phyloP scores from a whole-genome alignment of 2,113 vertebrate genomes.

The Pterocles orientalis region DNA sequence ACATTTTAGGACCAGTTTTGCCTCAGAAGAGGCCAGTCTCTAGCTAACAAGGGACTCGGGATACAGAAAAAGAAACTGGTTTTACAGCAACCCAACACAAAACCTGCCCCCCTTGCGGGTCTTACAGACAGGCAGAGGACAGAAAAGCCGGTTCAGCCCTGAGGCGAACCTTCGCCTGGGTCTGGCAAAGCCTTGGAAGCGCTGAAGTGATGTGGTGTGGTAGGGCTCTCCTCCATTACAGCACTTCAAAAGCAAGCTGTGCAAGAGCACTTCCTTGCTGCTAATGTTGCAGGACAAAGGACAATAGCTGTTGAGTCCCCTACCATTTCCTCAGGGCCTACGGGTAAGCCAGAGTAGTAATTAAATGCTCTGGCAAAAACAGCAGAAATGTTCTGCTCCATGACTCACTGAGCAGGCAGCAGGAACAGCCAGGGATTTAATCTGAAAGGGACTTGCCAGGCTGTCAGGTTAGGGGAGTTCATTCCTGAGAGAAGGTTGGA shows the following conservation, averaged over 20 bases:
- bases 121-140: background rate
- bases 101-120: background rate
- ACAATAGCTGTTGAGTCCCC: background rate
- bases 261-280: background rate
- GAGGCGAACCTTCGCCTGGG: background rate
- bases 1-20: background rate
- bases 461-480: background rate
- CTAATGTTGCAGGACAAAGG: background rate
- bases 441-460: background rate
- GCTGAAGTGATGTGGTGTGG: background rate
- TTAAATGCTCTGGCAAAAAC: background rate
- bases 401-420: background rate
- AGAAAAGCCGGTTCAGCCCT: background rate
- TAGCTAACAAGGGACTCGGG: background rate
- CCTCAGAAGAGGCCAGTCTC: background rate
- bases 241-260: background rate
- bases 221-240: background rate
- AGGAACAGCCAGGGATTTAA: background rate
- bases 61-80: background rate
- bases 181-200: background rate
- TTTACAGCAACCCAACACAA: background rate
- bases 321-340: slow-evolving; percentile 18
- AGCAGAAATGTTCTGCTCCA: background rate
- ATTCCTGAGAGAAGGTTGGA: background rate
- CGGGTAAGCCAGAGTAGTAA: background rate